Evolutionary conservation across 2,888 invertebrate genomes (phyloP).

Genomic region (Apodemia zela): DNA sequence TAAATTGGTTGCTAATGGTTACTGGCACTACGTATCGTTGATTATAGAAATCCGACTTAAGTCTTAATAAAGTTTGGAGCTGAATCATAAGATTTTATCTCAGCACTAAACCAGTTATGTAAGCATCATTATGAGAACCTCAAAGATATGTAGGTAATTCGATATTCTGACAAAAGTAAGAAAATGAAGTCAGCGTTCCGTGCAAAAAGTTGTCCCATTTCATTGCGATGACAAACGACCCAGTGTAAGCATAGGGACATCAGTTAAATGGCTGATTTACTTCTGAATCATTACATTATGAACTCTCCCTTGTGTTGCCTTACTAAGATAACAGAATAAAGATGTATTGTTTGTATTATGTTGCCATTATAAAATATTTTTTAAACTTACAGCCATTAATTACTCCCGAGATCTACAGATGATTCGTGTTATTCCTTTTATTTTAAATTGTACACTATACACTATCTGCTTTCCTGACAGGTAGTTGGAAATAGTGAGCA

Average conservation of each 20-base stretch:
- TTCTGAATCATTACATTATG: constrained; percentile 51
- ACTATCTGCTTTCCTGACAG: too few species aligned
- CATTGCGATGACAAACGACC: constrained; percentile 72
- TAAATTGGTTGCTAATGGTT: too few species aligned
- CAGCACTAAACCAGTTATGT: background rate
- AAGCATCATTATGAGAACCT: background rate
- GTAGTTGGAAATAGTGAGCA: too few species aligned
- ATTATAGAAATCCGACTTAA: too few species aligned
- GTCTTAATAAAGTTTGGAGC: too few species aligned
- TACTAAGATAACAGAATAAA: constrained; percentile 23
- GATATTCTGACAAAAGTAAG: constrained; percentile 65
- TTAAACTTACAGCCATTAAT: too few species aligned
- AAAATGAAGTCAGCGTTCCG: constrained; percentile 65
- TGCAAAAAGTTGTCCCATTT: constrained; percentile 73
- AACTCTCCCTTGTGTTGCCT: constrained; percentile 36
- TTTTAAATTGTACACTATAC: too few species aligned
- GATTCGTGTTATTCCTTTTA: too few species aligned
- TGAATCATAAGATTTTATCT: background rate
- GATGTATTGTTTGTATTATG: constrained; percentile 13
- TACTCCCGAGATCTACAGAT: too few species aligned
- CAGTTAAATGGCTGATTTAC: constrained; percentile 65
- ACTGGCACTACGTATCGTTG: too few species aligned
- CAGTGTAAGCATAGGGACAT: constrained; percentile 48
- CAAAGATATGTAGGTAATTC: constrained; percentile 47
- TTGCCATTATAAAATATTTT: background rate